These are phyloP conservation scores for Kryphioiulus occultus DNA, from an alignment of 2,888 invertebrate species.

Conservation along the genomic window DNA sequence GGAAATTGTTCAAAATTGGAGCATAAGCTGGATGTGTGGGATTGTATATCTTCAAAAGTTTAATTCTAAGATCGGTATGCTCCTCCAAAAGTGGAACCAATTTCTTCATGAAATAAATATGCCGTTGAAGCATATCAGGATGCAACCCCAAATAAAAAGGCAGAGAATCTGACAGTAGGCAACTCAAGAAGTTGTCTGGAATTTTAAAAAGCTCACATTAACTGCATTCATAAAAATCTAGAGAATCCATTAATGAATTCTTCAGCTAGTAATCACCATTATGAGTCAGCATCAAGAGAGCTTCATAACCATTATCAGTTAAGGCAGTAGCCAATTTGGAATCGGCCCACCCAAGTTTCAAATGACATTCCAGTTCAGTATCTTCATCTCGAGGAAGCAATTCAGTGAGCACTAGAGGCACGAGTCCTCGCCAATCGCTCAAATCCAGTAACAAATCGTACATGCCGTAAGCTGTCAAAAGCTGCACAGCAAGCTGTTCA, in stretches of 20 bases:
- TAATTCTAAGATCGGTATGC: slow-evolving; percentile 57
- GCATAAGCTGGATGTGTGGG: slow-evolving; percentile 68
- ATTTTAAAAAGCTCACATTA: slow-evolving; percentile 11
- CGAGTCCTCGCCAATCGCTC: slow-evolving; percentile 67
- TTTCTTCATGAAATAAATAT: slow-evolving; percentile 59
- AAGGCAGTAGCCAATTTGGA: slow-evolving; percentile 50
- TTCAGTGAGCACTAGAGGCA: slow-evolving; percentile 68
- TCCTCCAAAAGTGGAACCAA: slow-evolving; percentile 58
- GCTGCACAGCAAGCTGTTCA: slow-evolving; percentile 70
- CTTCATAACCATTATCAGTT: slow-evolving; percentile 52
- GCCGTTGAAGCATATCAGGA: slow-evolving; percentile 59
- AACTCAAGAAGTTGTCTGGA: slow-evolving; percentile 17
- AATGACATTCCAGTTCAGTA: neutral
- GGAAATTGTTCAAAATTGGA: slow-evolving; percentile 56
- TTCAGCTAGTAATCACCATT: slow-evolving; percentile 52
- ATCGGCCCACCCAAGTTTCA: slow-evolving; percentile 51
- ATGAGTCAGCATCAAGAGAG: slow-evolving; percentile 51
- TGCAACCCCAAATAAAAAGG: slow-evolving; percentile 6
- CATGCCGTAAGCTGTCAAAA: slow-evolving; percentile 71
- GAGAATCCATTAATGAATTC: neutral
- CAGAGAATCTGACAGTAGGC: neutral
- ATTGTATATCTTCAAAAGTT: slow-evolving; percentile 69
- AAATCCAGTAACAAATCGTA: slow-evolving; percentile 70
- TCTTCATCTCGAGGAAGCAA: slow-evolving; percentile 60
- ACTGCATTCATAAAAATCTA: neutral